Base-by-base conservation (phyloP, 2,113 vertebrate species). In the Manacus vitellinus region DNA sequence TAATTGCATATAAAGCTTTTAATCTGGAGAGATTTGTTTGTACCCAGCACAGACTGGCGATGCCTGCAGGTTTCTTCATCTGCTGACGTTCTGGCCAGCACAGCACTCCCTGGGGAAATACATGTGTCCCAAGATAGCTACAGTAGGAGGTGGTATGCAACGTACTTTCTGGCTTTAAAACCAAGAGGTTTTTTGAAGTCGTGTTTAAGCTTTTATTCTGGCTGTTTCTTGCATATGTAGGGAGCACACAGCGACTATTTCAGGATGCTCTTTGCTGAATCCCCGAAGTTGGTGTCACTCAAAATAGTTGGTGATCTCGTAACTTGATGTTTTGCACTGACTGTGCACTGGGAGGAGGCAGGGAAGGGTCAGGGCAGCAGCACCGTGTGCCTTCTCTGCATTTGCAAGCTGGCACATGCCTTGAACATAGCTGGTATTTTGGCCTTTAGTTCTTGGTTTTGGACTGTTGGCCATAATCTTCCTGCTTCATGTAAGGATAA, bases 1-100 rank as follows among this genome's bases (percentile, higher is more conserved):
- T 90, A 95, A 81, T 86, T 92, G 89, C 71, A n/a, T 95, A 88
- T 47, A 41, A 83, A 91, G 47, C 76, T 92, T 94, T 96, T 81
- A 71, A 62, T 89, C 82, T 94, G 6, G 76, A 61, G 73, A 85
- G 84, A 49, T 49, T 72, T 68, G 41, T 94, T 88, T 89, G 76
- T 89, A 73, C 27, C 61, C 85, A 92, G 91, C 63, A 49, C 88
- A 88, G 68, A 21, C 88, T 93, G 51, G 78, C 28, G 25, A 9
- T 39, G 62, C 58, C 82, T 85, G 76, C 68, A 88, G 93, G 81
- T 91, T 84, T 71, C 80, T 83, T 94, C 19, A 59, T 88, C 61
- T 65, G 56, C 93, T 94, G 78, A 35, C 37, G 49, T 82, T 71
- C 44, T 82, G 89, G 78, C 78, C 88, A 62, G 87, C 85, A 56